phyloP scores from a whole-genome alignment of 2,888 invertebrate species.

The Ectemnius lituratus region DNA sequence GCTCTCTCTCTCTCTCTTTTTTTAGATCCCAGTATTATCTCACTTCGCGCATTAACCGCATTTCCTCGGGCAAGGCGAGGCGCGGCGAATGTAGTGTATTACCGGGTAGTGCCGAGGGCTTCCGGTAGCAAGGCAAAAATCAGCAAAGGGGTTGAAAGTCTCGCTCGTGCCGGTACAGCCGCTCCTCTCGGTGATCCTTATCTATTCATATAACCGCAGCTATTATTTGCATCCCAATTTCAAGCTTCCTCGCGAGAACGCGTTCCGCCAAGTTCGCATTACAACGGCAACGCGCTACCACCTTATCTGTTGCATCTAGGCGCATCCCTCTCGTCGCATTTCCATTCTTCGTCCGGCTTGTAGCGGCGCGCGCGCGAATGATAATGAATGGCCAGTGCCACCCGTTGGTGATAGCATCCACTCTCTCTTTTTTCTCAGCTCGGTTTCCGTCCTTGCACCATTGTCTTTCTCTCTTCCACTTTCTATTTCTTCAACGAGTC shows the following conservation, averaged over 20 bases:
- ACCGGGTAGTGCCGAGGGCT: not conserved
- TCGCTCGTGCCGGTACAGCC: not conserved
- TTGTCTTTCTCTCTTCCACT: too few species aligned
- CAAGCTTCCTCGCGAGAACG: not conserved
- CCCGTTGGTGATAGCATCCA: too few species aligned
- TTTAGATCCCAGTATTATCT: not conserved
- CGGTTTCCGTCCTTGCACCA: too few species aligned
- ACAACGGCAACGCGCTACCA: not conserved
- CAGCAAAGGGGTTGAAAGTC: not conserved
- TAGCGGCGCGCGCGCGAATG: not conserved
- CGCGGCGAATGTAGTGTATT: not conserved
- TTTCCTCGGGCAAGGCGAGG: not conserved
- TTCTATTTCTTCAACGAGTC: too few species aligned
- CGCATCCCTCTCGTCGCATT: not conserved
- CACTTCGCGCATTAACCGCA: constrained; percentile 4
- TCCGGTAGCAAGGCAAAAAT: not conserved
- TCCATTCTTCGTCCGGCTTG: not conserved
- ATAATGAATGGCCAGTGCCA: too few species aligned
- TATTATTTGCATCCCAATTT: constrained; percentile 6
- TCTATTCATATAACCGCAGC: not conserved
- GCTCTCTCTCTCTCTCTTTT: not conserved
- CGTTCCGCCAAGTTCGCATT: not conserved
- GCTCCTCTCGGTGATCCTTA: not conserved
- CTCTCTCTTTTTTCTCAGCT: too few species aligned
- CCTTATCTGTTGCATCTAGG: not conserved